These are phyloP conservation scores for Choloepus didactylus DNA, from an alignment of 2,797 vertebrate genomes.

Conservation along the genomic window DNA sequence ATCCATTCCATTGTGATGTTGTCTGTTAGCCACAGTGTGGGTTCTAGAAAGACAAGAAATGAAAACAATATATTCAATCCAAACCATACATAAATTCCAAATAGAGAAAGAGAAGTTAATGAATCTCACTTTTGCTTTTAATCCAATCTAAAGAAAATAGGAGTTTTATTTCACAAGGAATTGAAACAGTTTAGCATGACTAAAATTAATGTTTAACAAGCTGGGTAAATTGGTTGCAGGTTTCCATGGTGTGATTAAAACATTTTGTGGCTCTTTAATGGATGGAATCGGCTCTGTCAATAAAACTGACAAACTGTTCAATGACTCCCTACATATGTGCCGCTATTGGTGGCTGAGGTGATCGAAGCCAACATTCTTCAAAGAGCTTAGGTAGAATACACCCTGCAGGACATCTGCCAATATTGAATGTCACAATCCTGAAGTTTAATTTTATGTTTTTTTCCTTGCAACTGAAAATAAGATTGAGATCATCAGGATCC, in stretches of 20 bases:
- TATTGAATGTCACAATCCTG: not conserved
- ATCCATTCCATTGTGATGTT: not conserved
- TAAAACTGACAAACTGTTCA: conserved; percentile 9
- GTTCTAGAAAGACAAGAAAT: not conserved
- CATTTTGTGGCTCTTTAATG: not conserved
- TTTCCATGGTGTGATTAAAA: not conserved
- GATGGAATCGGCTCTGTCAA: not conserved
- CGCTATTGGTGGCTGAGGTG: not conserved
- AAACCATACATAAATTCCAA: not conserved
- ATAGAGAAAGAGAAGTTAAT: conserved; percentile 12
- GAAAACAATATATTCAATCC: not conserved
- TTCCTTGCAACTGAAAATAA: conserved; percentile 5
- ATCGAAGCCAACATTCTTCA: not conserved
- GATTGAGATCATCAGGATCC: not conserved
- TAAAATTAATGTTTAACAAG: conserved; percentile 37
- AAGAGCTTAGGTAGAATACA: not conserved
- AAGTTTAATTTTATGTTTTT: not conserved
- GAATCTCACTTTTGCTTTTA: not conserved
- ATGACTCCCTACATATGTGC: not conserved
- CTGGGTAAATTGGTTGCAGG: not conserved
- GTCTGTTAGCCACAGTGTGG: not conserved
- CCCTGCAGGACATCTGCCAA: not conserved
- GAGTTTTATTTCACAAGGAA: not conserved
- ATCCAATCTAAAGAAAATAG: conserved; percentile 12
- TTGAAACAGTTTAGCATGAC: conserved; percentile 10